These are phyloP conservation scores for Podiceps cristatus DNA, from an alignment of 2,113 vertebrate species.

Conservation along the genomic window DNA sequence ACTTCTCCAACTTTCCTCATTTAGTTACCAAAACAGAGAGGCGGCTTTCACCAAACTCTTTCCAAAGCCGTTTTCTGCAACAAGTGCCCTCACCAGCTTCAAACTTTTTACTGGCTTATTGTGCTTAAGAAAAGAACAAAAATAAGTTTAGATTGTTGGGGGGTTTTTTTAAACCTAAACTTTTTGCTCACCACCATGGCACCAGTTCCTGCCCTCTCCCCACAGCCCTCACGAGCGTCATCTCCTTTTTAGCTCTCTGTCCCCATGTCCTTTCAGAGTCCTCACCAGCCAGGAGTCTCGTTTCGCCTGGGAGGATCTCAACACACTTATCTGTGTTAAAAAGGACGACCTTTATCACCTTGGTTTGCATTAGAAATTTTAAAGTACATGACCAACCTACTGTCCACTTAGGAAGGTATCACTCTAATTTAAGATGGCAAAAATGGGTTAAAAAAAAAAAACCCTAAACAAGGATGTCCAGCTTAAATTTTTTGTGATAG, in stretches of 20 bases:
- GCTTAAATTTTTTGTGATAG: background rate
- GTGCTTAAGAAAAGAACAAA: background rate
- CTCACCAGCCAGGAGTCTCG: background rate
- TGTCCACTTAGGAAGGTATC: background rate
- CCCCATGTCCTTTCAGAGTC: background rate
- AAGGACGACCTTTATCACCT: accelerated
- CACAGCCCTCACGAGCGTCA: background rate
- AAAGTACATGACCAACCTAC: background rate
- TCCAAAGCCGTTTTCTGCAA: background rate
- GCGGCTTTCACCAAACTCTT: background rate
- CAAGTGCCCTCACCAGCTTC: background rate
- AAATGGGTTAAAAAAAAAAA: background rate
- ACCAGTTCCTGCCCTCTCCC: background rate
- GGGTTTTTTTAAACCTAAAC: background rate
- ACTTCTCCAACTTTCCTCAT: background rate
- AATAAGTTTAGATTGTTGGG: accelerated
- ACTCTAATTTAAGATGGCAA: background rate
- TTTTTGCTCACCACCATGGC: background rate
- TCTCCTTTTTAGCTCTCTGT: background rate
- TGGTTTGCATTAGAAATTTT: background rate
- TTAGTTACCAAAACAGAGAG: background rate
- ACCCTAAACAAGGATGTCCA: background rate
- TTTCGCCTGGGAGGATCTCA: background rate
- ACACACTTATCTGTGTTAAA: no score
- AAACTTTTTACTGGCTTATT: background rate